A percentile compares a stretch with the other conserved stretches of the same genome.
phyloP scores from a whole-genome alignment of 2,888 invertebrate species.

The Tachina fera region DNA sequence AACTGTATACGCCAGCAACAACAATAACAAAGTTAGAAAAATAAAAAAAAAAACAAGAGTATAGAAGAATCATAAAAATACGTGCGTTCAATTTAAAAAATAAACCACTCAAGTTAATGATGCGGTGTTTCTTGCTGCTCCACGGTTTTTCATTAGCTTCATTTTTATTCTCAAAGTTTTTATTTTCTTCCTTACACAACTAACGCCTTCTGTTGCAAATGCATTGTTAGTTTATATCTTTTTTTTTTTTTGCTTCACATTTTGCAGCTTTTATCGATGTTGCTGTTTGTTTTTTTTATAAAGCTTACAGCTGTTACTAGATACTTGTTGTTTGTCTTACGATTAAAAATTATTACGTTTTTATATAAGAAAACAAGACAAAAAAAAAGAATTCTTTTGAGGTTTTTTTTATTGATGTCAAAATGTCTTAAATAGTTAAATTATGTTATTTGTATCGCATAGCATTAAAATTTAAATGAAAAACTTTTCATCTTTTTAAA shows the following conservation, averaged over 20 bases:
- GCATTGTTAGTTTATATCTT: slow-evolving; percentile 41
- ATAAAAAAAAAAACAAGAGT: slow-evolving; percentile 11
- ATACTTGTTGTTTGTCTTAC: slow-evolving; percentile 17
- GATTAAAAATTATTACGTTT: slow-evolving; percentile 1
- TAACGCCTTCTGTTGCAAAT: slow-evolving; percentile 58
- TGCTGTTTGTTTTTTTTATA: slow-evolving; percentile 14
- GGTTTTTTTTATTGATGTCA: background rate
- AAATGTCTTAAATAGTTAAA: no score
- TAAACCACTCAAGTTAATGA: slow-evolving; percentile 74
- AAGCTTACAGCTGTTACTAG: slow-evolving; percentile 61
- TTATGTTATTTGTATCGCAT: no score
- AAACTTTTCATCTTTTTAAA: no score
- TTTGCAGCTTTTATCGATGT: background rate
- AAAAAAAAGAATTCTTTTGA: background rate
- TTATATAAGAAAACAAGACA: slow-evolving; percentile 10
- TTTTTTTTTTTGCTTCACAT: background rate
- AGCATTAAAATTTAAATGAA: no score
- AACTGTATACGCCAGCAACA: background rate
- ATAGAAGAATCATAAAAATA: slow-evolving; percentile 57
- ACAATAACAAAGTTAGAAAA: background rate
- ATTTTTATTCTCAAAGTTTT: slow-evolving; percentile 46
- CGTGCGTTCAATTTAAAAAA: slow-evolving; percentile 68
- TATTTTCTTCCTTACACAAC: slow-evolving; percentile 24
- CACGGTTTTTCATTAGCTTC: slow-evolving; percentile 65
- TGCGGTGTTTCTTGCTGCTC: slow-evolving; percentile 62